Base-by-base conservation (phyloP, 2,113 vertebrate genomes). In the Macquaria australasica region DNA sequence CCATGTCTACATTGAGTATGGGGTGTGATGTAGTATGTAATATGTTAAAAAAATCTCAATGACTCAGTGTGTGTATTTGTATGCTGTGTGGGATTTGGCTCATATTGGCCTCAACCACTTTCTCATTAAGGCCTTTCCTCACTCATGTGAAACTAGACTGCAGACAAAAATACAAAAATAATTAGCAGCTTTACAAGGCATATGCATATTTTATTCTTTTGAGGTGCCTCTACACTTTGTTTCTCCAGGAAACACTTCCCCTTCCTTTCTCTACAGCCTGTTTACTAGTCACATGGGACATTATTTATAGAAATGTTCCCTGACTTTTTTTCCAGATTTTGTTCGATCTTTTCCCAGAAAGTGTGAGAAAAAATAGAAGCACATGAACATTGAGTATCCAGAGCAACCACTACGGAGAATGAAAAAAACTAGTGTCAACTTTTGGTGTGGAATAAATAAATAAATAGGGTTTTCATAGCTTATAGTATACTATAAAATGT, bases 231-330 rank as follows among this genome's bases (percentile, higher is more conserved):
- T 25, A 3, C 55, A 11, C 15, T 59, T 60, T 31, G 10, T 25
- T 60, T 62, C 8, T 34, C 72, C 25, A 2, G 48, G 39, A 77
- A 71, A 64, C 50, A 66, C 66, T 64, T 77, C 18, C 43, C 58
- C n/a, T 64, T 48, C 58, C n/a, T 64, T 48, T 72, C 51, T 56
- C 31, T 18, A 8, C 37, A 43, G 58, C 23, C 11, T 15, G 37
- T 39, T 71, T 50, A 81, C 58, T 37, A 20, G 31, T 39, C 73
- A 66, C 73, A 51, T 1, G 77, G 41, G 73, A 71, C 1, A 2
- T 28, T 67, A 78, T 72, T 77, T 66, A 86, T 76, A 72, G 43
- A 63, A 70, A 86, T 66, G 72, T 73, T 73, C 25, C 60, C 34
- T 6, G 51, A 73, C 78, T 81, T 71, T 56, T 56, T 48, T 50